Evolutionary conservation across 2,113 vertebrate genomes (phyloP), one percentile per base, ranked within the genome.

Genomic region (Ictalurus furcatus): DNA sequence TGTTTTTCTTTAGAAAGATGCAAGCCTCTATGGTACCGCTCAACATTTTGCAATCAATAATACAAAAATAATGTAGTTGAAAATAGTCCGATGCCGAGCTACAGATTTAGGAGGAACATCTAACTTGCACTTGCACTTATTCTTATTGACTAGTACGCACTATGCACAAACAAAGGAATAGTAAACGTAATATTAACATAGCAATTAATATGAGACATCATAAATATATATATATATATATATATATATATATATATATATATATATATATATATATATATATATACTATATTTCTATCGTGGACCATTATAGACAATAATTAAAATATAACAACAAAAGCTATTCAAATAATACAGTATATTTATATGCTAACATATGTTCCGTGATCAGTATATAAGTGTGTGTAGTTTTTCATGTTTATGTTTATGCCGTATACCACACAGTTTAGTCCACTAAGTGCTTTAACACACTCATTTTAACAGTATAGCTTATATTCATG

Each of bases 401-500:
- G 74, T 78, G 74, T 78, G 4, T 23, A 74, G 40, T 54, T 52
- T 80, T 78, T 48, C 25, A 37, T 14, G 52, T 34, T 34, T 21
- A 34, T 81, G 52, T 21, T 30, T 58, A 81, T 81, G 7, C 34
- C 23, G 30, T 84, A 7, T 63, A 84, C 11, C 58, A 63, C 58
- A 28, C 80, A 30, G 44, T 84, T 28, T 44, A 63, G 25, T 84
- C 61, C 40, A 67, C 61, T 19, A 67, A 85, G 63, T 52, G 61
- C 63, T 69, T 52, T 69, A 52, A 30, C 63, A 52, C 28, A n/a
- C 59, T 21, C 2, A 6, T 48, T 44, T 67, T 28, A 83, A 61
- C 58, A 61, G 58, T 83, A 25, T 34, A 61, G 58, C 56, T 61
- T 67, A 52, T 17, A 85, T 85, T 85, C 63, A 69, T 85, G 63